Conservation (phyloP, 2,113 vertebrate genomes). For the Trichechus manatus region DNA sequence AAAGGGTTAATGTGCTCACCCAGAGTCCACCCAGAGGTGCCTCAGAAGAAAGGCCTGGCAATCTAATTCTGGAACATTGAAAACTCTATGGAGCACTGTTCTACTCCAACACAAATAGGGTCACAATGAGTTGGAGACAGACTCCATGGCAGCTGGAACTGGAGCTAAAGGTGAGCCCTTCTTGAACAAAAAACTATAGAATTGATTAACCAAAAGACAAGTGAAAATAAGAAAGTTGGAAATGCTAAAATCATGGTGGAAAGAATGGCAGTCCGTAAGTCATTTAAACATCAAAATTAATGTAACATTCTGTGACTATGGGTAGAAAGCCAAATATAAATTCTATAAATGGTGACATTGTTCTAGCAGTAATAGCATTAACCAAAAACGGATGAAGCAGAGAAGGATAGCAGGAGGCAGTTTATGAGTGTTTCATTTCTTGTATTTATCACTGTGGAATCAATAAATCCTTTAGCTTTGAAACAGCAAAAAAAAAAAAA, state of each 20-base stretch:
- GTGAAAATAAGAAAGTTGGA: background rate
- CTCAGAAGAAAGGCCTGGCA: no score
- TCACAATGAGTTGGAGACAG: no score
- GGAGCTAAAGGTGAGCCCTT: background rate
- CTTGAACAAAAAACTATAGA: background rate
- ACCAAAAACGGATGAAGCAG: background rate
- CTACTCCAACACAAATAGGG: no score
- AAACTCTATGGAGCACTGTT: no score
- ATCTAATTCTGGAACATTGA: no score
- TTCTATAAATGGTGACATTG: background rate
- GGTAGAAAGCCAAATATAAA: background rate
- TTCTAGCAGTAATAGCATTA: background rate
- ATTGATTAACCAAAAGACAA: background rate
- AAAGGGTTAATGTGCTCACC: background rate
- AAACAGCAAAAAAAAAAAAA: background rate
- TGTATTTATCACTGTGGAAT: background rate
- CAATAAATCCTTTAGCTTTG: background rate
- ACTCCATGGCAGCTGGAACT: background rate
- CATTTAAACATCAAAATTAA: background rate
- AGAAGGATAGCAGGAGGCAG: background rate
- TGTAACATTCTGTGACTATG: background rate
- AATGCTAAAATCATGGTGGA: background rate
- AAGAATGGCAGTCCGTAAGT: background rate
- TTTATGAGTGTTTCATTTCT: background rate
- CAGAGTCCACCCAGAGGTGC: no score